Evolutionary conservation across 2,888 invertebrate species (phyloP), one percentile per base, ranked within the genome.

Genomic region (Sialis lutaria): DNA sequence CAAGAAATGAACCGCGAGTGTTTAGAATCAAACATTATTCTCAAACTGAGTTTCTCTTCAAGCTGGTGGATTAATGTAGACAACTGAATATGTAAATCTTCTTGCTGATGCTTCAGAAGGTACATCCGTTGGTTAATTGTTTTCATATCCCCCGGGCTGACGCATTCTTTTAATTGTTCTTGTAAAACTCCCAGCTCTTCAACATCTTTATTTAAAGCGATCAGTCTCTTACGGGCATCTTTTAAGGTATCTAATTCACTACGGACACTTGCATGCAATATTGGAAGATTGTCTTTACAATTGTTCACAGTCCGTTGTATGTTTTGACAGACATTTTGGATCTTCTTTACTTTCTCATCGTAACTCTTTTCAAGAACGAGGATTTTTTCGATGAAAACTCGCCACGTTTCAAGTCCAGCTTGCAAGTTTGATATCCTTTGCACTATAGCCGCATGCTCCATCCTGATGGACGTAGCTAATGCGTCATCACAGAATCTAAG

Each of bases 71-170:
- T 77, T 7, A 85, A 67, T 40, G 77, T 72, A 0, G 81, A 75
- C 1, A 90, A 65, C 58, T 86, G 83, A 55, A 86, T 82, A 55
- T 87, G 84, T 3, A 89, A 63, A 54, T 90, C 89, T 1, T 79
- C 78, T 53, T 87, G 80, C 55, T 85, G 84, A 58, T 90, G 87
- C 63, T 77, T 74, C 46, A 89, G 63, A 50, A 87, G 72, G 77
- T 86, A 83, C 51, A 82, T 73, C 53, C 77, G 75, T 60, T 89
- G 89, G 54, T 79, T 79, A 43, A 89, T 75, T 9, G 79, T 69
- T 60, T 88, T 83, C 64, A 87, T 81, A 58, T 91, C 90, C 42
- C 79, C 76, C 0, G 88, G 86, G 60, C 85, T 86, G 5, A 90
- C 70, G 55, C 84, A 85, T 59, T 89, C 87, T 56, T 87, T 85